Evolutionary conservation across 2,888 invertebrate species (phyloP).

Genomic region (Drosophila nigricruria): DNA sequence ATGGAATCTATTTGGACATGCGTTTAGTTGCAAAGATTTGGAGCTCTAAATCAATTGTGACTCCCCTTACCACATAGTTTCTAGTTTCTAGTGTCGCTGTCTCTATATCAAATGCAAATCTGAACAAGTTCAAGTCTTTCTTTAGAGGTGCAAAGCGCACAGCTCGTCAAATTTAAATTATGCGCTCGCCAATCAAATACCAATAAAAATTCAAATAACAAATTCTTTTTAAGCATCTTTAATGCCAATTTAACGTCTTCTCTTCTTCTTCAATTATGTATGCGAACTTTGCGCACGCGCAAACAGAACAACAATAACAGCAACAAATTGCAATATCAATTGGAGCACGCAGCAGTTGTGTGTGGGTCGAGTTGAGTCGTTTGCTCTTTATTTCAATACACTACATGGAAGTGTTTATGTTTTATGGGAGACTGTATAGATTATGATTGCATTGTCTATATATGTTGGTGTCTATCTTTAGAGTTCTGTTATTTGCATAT

Average conservation of each 20-base stretch:
- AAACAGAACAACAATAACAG: constrained; percentile 6
- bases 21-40: constrained; percentile 29
- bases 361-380: constrained; percentile 14
- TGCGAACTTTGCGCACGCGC: constrained; percentile 35
- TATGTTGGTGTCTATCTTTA: neutral
- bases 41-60: constrained; percentile 26
- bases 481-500: neutral
- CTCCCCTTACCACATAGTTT: neutral
- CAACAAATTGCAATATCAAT: constrained; percentile 37
- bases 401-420: neutral
- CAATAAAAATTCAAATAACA: constrained; percentile 23
- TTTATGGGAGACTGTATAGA: neutral
- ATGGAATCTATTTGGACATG: constrained; percentile 8
- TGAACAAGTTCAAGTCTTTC: constrained; percentile 11
- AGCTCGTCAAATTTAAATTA: constrained; percentile 51
- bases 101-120: constrained; percentile 23
- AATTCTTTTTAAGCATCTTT: constrained; percentile 24
- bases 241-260: constrained; percentile 9
- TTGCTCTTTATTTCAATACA: constrained; percentile 1
- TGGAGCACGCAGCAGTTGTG: constrained; percentile 11
- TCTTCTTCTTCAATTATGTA: constrained; percentile 3
- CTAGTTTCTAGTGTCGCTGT: neutral
- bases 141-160: constrained; percentile 54
- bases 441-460: neutral
- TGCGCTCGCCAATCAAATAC: constrained; percentile 25